Evolutionary conservation across 1,140 invertebrate genomes (phyloP).

Genomic region (Laodelphax striatellus): DNA sequence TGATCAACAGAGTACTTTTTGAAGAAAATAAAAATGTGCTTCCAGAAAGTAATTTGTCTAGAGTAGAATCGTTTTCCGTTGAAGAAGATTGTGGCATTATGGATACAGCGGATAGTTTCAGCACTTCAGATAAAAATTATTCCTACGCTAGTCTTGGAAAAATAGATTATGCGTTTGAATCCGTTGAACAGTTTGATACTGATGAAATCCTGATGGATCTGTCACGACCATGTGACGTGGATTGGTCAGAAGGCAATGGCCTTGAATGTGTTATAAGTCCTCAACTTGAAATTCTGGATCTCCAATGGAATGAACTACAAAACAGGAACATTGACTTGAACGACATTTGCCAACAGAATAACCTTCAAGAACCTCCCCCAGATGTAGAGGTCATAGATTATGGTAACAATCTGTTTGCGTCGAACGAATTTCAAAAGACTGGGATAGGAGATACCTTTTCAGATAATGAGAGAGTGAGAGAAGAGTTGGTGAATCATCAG

Average conservation of each 20-base stretch:
- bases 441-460: neutral
- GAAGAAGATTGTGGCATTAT: too few relatives aligned
- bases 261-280: constrained; percentile 13
- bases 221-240: constrained; percentile 1
- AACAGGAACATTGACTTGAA: neutral
- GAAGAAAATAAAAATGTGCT: too few relatives aligned
- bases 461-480: neutral
- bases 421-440: neutral
- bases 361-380: too few relatives aligned
- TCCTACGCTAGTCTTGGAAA: too few relatives aligned
- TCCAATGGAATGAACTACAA: constrained; percentile 12
- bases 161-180: too few relatives aligned
- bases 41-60: too few relatives aligned
- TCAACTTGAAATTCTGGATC: constrained; percentile 16
- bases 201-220: constrained; percentile 12
- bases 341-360: too few relatives aligned
- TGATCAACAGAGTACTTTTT: too few relatives aligned
- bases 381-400: neutral
- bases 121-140: too few relatives aligned
- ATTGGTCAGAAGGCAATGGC: constrained; percentile 1
- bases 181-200: neutral
- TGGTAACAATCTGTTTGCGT: neutral
- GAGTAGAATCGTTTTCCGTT: too few relatives aligned
- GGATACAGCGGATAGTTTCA: too few relatives aligned
- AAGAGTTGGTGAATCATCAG: neutral